Conservation (phyloP, 1,140 invertebrate genomes). For the Lutraria rhynchaena region DNA sequence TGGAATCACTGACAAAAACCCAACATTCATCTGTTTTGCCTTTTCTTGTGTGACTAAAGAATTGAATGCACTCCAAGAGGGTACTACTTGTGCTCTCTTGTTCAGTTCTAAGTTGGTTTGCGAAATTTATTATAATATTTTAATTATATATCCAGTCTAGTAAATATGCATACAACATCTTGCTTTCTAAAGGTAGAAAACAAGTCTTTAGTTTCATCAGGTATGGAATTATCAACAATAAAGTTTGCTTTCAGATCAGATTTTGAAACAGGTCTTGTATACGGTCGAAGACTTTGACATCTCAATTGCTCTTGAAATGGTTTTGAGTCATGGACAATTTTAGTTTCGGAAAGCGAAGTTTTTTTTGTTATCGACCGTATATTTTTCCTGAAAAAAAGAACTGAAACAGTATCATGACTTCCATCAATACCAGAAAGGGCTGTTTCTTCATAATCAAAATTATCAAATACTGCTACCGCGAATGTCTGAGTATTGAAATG, state of each 20-base stretch:
- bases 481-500: background rate
- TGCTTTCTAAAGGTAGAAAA: background rate
- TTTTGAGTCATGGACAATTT: background rate
- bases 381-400: constrained; percentile 21
- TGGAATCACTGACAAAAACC: constrained; percentile 16
- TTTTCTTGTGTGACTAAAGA: too few relatives aligned
- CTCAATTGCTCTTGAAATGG: too few relatives aligned
- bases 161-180: constrained; percentile 25
- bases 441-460: too few relatives aligned
- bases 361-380: background rate
- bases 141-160: constrained; percentile 5
- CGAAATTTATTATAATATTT: background rate
- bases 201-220: background rate
- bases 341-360: background rate
- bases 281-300: too few relatives aligned
- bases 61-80: too few relatives aligned
- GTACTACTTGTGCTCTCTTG: too few relatives aligned
- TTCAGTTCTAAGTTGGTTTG: too few relatives aligned
- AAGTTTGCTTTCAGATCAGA: too few relatives aligned
- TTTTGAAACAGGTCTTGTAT: too few relatives aligned
- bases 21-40: too few relatives aligned
- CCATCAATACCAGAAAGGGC: too few relatives aligned
- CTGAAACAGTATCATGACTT: constrained; percentile 44
- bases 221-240: too few relatives aligned
- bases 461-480: constrained; percentile 5